These are phyloP conservation scores for Hypsibius dujardini DNA, from an alignment of 1,140 invertebrate species.

Conservation along the genomic window DNA sequence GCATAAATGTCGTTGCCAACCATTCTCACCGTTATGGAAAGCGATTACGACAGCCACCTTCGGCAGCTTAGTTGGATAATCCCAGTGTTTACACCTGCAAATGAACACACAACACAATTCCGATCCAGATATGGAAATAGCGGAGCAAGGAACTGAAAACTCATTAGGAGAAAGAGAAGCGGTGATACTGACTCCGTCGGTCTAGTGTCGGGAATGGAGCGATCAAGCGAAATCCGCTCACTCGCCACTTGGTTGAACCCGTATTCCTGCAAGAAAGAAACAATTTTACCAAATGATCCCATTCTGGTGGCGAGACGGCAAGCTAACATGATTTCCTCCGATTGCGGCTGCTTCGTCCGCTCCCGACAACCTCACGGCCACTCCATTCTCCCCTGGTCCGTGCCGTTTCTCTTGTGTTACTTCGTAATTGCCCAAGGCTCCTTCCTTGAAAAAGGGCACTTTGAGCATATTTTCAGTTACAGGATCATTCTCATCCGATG, in stretches of 20 bases:
- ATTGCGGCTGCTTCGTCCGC: conserved; percentile 29
- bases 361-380: conserved; percentile 28
- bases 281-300: too few relatives aligned
- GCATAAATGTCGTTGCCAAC: conserved; percentile 20
- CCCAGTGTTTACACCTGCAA: conserved; percentile 76
- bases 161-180: neutral
- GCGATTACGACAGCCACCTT: conserved; percentile 86
- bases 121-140: too few relatives aligned
- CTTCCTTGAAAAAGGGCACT: neutral
- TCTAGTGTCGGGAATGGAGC: conserved; percentile 68
- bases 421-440: conserved; percentile 2
- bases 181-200: conserved; percentile 48
- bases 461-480: conserved; percentile 7
- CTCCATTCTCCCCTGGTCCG: conserved; percentile 29
- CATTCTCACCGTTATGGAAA: conserved; percentile 58
- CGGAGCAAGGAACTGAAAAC: too few relatives aligned
- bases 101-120: conserved; percentile 10
- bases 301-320: too few relatives aligned
- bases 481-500: neutral
- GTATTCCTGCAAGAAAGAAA: conserved; percentile 43
- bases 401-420: neutral
- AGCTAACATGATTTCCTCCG: conserved; percentile 23
- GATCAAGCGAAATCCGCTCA: conserved; percentile 67
- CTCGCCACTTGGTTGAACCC: conserved; percentile 93
- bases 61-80: conserved; percentile 73